Base-by-base conservation (phyloP, 2,113 vertebrate species). In the Enhydra lutris region DNA sequence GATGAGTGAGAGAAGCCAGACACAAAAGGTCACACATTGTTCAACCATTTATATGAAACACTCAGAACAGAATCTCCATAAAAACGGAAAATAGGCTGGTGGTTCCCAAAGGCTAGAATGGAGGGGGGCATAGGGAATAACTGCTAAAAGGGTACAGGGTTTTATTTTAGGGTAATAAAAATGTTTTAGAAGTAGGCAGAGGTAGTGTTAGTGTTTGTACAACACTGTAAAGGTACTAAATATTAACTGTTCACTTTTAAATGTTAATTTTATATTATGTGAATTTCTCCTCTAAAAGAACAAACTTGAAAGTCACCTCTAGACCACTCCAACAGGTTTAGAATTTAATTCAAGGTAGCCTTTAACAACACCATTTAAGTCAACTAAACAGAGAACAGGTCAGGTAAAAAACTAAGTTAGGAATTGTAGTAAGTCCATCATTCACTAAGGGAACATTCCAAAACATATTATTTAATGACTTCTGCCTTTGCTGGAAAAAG, bases 361-460 rank as follows among this genome's bases (percentile, higher is more conserved):
- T 80, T 84, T 79, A 96, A 92, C n/a, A 87, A 76, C 36, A 52
- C 4, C 13, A 82, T 71, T 95, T 91, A 97, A 96, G n/a, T 20
- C 71, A 92, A 91, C 74, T 80, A 81, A 88, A 80, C 14, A 26
- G 52, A 73, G 23, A 97, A 52, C 14, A 95, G 91, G 21, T 78
- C 6, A 57, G 31, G n/a, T 65, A 92, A 71, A 88, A 61, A 83
- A 95, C 17, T 74, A 80, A 95, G 34, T 85, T 50, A 91, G 73
- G 14, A 95, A 69, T 2, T 78, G 42, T 17, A 91, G 2, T 50
- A 89, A 84, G 34, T 74, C 42, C 69, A 90, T 39, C 12, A 83
- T 67, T 92, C 69, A 91, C 36, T 50, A 89, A 93, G 36, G 34
- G 39, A 90, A 87, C 39, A 92, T 88, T 95, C 36, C 88, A 20